phyloP scores from a whole-genome alignment of 1,140 invertebrate genomes.

The Mizuhopecten yessoensis region DNA sequence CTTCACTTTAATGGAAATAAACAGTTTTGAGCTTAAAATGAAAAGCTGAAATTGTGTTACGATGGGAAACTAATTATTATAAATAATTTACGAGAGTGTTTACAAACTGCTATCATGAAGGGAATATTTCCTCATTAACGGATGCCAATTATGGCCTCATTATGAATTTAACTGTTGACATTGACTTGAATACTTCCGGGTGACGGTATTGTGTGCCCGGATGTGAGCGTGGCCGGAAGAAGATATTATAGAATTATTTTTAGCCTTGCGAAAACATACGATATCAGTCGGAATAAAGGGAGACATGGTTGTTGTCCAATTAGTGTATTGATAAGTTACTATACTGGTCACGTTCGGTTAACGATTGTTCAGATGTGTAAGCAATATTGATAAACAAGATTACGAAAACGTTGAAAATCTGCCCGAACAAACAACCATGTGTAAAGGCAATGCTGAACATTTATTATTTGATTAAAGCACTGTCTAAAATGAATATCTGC shows the following conservation, averaged over 20 bases:
- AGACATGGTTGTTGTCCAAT: neutral
- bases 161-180: constrained; percentile 18
- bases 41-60: neutral
- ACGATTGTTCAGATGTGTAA: neutral
- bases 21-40: neutral
- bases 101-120: neutral
- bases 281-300: neutral
- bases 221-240: constrained; percentile 6
- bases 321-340: neutral
- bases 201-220: neutral
- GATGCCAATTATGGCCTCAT: constrained; percentile 14
- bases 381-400: too few relatives aligned
- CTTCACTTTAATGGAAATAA: neutral
- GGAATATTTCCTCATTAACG: neutral
- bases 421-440: too few relatives aligned
- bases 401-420: too few relatives aligned
- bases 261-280: neutral
- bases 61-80: constrained; percentile 28
- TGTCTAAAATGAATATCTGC: too few relatives aligned
- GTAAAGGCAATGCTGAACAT: too few relatives aligned
- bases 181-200: constrained; percentile 8
- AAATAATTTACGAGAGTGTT: constrained; percentile 23
- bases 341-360: neutral
- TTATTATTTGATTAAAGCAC: too few relatives aligned
- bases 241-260: constrained; percentile 12